phyloP scores from a whole-genome alignment of 2,113 vertebrate species.

The Motacilla tschutschensis region DNA sequence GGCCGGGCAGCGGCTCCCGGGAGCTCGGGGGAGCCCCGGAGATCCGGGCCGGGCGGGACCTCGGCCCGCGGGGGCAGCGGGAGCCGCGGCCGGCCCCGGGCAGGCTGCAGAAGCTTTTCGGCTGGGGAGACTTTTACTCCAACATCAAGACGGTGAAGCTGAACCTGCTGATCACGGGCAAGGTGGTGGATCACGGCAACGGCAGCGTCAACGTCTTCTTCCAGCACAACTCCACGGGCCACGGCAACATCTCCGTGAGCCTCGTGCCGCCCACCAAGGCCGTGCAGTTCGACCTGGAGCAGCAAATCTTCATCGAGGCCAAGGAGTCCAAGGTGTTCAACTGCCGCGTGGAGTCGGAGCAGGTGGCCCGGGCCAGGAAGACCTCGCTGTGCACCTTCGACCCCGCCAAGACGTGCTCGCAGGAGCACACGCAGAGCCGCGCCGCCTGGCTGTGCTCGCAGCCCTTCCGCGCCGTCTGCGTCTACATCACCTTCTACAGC shows the following conservation, averaged over 20 bases:
- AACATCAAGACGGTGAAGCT: conserved; percentile 98
- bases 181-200: conserved; percentile 96
- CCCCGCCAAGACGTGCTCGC: conserved; percentile 93
- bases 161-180: conserved; percentile 95
- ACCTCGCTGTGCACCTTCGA: conserved; percentile 94
- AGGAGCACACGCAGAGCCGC: conserved; percentile 92
- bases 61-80: conserved; percentile 60
- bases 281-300: conserved; percentile 93
- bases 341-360: conserved; percentile 95
- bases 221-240: conserved; percentile 94
- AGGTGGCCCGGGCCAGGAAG: conserved; percentile 90
- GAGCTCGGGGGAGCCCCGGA: conserved; percentile 85
- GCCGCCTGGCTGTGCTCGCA: conserved; percentile 97
- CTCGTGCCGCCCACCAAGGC: conserved; percentile 93
- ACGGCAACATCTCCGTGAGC: conserved; percentile 96
- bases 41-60: conserved; percentile 60
- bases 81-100: conserved; percentile 78
- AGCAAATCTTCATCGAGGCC: conserved; percentile 94
- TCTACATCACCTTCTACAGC: conserved; percentile 98
- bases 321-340: conserved; percentile 99
- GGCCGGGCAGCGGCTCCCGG: conserved; percentile 80
- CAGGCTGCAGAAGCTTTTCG: conserved; percentile 93
- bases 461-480: conserved; percentile 95
- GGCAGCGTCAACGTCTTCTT: conserved; percentile 97
- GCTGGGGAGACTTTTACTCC: conserved; percentile 98